Percentiles rank a stretch among this genome's conserved stretches.
Conservation (phyloP, 2,113 vertebrate genomes). For the Andinoacara biseriatus region DNA sequence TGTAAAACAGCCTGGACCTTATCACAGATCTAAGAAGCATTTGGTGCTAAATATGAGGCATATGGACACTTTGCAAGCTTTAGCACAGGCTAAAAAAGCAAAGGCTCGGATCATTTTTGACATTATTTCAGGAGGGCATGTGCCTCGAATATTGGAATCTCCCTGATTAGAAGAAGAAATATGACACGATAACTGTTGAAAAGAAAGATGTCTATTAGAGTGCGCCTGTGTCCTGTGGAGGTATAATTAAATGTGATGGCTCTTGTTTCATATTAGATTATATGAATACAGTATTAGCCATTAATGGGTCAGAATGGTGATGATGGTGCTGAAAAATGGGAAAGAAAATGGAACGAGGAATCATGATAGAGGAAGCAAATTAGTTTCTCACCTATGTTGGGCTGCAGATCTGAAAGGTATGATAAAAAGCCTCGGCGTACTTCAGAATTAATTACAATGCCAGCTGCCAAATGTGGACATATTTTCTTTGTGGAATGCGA, state of each 20-base stretch:
- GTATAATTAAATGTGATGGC: slow-evolving; percentile 40
- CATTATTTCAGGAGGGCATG: neutral
- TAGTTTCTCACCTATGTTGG: slow-evolving; percentile 46
- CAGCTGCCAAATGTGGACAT: slow-evolving; percentile 58
- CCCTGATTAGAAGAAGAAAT: slow-evolving; percentile 9
- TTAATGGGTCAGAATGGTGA: slow-evolving; percentile 5
- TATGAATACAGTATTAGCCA: slow-evolving; percentile 30
- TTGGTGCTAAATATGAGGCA: slow-evolving; percentile 16
- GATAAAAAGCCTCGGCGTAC: slow-evolving; percentile 5
- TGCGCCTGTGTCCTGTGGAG: neutral
- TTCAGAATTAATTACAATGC: slow-evolving; percentile 51
- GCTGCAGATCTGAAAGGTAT: slow-evolving; percentile 21
- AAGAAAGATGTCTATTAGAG: slow-evolving; percentile 6
- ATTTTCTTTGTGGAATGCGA: slow-evolving; percentile 51
- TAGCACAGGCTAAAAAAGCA: neutral
- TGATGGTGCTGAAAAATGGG: slow-evolving; percentile 18
- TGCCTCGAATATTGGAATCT: slow-evolving; percentile 5
- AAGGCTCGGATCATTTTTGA: neutral
- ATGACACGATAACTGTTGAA: neutral
- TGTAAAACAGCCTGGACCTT: slow-evolving; percentile 7
- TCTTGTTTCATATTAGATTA: slow-evolving; percentile 25
- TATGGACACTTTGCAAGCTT: slow-evolving; percentile 10
- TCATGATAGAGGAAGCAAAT: slow-evolving; percentile 41
- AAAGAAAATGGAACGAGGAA: slow-evolving; percentile 9
- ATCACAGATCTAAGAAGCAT: neutral